Evolutionary conservation across 1,140 invertebrate species (phyloP).

Genomic region (Ephestia elutella): DNA sequence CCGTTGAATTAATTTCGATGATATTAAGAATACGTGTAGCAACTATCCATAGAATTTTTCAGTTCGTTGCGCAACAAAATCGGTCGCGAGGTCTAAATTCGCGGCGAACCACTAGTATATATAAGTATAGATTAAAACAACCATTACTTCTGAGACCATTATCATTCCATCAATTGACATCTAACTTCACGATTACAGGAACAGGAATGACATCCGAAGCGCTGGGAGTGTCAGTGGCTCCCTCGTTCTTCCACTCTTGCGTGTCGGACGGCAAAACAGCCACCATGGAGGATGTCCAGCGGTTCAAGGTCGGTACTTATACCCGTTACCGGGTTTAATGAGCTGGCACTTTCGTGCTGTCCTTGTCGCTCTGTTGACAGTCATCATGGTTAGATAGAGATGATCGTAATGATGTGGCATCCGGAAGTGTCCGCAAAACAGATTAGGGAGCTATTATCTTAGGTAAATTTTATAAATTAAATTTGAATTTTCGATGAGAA

Average conservation of each 20-base stretch:
- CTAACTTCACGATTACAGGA: slow-evolving; percentile 49
- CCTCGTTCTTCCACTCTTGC: slow-evolving; percentile 98
- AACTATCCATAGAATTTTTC: too few species aligned
- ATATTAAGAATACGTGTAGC: too few species aligned
- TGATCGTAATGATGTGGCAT: not conserved
- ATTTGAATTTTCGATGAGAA: too few species aligned
- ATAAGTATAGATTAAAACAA: too few species aligned
- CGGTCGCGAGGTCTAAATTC: too few species aligned
- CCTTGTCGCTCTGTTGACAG: not conserved
- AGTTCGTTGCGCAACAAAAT: too few species aligned
- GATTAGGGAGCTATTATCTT: too few species aligned
- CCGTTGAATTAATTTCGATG: too few species aligned
- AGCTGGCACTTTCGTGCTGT: not conserved
- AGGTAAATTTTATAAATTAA: too few species aligned
- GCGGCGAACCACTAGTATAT: too few species aligned
- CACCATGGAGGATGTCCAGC: slow-evolving; percentile 94
- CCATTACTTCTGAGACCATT: too few species aligned
- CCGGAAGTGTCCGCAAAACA: not conserved
- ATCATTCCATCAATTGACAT: not conserved
- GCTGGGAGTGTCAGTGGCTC: slow-evolving; percentile 94
- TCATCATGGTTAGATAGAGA: not conserved
- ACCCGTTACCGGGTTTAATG: slow-evolving; percentile 13
- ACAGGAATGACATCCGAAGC: slow-evolving; percentile 98
- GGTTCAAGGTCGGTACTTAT: slow-evolving; percentile 86
- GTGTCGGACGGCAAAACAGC: slow-evolving; percentile 94